phyloP scores from a whole-genome alignment of 2,888 invertebrate species.

The Aphelenchoides bicaudatus region DNA sequence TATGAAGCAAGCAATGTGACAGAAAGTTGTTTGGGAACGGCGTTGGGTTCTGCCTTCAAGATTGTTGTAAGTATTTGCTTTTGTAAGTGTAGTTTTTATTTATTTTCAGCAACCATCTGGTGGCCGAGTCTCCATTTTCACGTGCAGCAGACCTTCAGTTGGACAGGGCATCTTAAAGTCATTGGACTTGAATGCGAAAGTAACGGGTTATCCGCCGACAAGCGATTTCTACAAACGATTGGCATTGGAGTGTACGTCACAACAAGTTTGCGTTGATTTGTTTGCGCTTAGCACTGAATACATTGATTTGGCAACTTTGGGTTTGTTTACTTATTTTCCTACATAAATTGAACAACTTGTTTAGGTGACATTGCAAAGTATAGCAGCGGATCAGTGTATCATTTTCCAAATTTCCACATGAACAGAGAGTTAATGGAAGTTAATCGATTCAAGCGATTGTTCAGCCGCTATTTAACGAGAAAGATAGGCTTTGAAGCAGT shows the following conservation, averaged over 20 bases:
- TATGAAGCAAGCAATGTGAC: constrained; percentile 69
- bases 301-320: constrained; percentile 79
- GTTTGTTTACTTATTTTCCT: constrained; percentile 13
- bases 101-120: constrained; percentile 75
- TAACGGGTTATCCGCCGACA: constrained; percentile 79
- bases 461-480: constrained; percentile 83
- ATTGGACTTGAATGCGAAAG: constrained; percentile 51
- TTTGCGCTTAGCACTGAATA: constrained; percentile 89
- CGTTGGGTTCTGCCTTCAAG: constrained; percentile 84
- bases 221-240: constrained; percentile 95
- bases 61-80: constrained; percentile 70
- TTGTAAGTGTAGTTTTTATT: constrained; percentile 12
- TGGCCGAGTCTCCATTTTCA: constrained; percentile 89
- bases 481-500: constrained; percentile 99
- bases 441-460: constrained; percentile 73
- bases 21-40: constrained; percentile 83
- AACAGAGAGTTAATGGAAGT: constrained; percentile 70
- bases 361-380: constrained; percentile 81
- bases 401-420: constrained; percentile 79
- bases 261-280: constrained; percentile 72
- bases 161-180: constrained; percentile 79
- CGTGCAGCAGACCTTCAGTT: constrained; percentile 72
- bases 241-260: constrained; percentile 87
- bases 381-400: constrained; percentile 86
- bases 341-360: constrained; percentile 28